Percentiles rank a stretch among this genome's conserved stretches.
These are phyloP conservation scores for Mola mola DNA, from an alignment of 2,113 vertebrate species.

Conservation along the genomic window DNA sequence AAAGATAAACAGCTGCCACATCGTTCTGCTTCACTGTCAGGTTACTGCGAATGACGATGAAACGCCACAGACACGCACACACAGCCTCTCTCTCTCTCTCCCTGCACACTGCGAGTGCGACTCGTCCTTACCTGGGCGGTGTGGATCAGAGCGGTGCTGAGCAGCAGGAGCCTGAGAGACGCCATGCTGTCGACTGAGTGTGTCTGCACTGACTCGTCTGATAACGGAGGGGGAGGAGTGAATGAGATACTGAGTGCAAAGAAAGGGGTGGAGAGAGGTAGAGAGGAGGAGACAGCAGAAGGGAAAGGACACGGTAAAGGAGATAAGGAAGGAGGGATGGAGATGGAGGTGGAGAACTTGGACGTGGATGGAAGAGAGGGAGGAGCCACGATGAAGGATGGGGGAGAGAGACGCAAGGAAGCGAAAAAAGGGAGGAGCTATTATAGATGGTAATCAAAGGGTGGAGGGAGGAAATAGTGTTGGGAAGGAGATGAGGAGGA, in stretches of 20 bases:
- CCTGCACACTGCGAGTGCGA: neutral
- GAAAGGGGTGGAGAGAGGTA: too few species aligned
- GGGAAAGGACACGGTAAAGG: too few species aligned
- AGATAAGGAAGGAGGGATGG: neutral
- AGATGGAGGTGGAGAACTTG: too few species aligned
- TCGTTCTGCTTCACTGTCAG: neutral
- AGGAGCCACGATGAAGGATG: neutral
- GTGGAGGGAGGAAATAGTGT: too few species aligned
- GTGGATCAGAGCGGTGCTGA: slow-evolving; percentile 57
- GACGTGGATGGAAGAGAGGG: neutral
- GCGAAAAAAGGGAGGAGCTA: neutral
- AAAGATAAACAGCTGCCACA: slow-evolving; percentile 17
- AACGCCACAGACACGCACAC: neutral
- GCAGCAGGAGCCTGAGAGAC: slow-evolving; percentile 64
- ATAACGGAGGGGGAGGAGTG: neutral
- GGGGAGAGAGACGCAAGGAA: too few species aligned
- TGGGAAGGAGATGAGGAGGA: neutral
- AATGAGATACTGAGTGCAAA: too few species aligned
- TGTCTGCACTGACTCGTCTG: slow-evolving; percentile 13
- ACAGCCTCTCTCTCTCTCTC: neutral
- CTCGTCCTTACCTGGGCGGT: slow-evolving; percentile 58
- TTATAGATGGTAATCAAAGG: too few species aligned
- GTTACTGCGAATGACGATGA: slow-evolving; percentile 15
- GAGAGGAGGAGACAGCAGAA: too few species aligned
- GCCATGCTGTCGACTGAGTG: slow-evolving; percentile 56